phyloP scores from a whole-genome alignment of 2,888 invertebrate species.

The Crioceris asparagi region DNA sequence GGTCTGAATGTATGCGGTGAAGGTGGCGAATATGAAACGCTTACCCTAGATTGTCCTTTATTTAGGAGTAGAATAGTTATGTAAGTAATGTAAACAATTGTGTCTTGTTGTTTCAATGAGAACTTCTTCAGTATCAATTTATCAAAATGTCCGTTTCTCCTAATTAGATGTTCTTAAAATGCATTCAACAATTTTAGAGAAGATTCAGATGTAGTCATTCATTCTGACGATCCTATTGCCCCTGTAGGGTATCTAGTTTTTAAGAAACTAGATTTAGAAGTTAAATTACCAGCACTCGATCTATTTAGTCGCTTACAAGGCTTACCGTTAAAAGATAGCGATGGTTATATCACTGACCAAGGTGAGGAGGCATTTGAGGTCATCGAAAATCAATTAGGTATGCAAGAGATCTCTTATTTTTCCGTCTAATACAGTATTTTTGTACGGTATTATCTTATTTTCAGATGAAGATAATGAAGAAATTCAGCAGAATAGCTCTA shows the following conservation, averaged over 20 bases:
- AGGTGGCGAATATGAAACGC: constrained; percentile 98
- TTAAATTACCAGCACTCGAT: constrained; percentile 43
- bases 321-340: constrained; percentile 34
- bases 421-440: too few species aligned
- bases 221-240: constrained; percentile 86
- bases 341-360: constrained; percentile 35
- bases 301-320: constrained; percentile 29
- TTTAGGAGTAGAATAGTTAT: constrained; percentile 82
- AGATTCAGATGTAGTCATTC: constrained; percentile 75
- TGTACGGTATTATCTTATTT: constrained; percentile 4
- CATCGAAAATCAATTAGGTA: constrained; percentile 23
- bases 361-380: constrained; percentile 31
- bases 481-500: too few species aligned
- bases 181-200: constrained; percentile 67
- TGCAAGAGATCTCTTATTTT: too few species aligned
- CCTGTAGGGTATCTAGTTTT: constrained; percentile 92
- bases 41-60: constrained; percentile 93
- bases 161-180: not conserved
- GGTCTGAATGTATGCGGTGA: constrained; percentile 95
- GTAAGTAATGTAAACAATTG: constrained; percentile 52
- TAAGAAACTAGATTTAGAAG: constrained; percentile 67
- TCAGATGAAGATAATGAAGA: constrained; percentile 16
- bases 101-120: not conserved
- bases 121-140: not conserved
- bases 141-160: not conserved